phyloP scores from a whole-genome alignment of 2,888 invertebrate genomes.

The Antitype chi region DNA sequence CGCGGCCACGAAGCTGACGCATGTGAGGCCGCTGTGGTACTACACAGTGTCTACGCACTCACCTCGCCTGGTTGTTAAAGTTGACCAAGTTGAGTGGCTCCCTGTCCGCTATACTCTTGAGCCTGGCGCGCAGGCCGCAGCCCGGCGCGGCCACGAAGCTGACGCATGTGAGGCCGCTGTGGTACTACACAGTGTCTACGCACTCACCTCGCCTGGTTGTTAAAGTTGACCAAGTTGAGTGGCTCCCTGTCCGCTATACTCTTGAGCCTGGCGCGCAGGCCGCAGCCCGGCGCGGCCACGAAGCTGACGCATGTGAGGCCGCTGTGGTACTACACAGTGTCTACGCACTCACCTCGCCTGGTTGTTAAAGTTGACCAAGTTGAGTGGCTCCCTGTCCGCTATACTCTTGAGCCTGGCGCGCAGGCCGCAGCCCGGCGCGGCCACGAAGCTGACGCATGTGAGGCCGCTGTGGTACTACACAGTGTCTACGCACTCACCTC shows the following conservation, averaged over 20 bases:
- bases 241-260: slow-evolving; percentile 4
- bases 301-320: slow-evolving; percentile 94
- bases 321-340: too few relatives aligned
- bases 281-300: slow-evolving; percentile 97
- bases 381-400: background rate
- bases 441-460: slow-evolving; percentile 93
- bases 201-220: slow-evolving; percentile 75
- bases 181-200: too few relatives aligned
- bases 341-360: slow-evolving; percentile 74
- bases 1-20: slow-evolving; percentile 95
- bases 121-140: slow-evolving; percentile 94
- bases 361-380: slow-evolving; percentile 68
- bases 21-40: slow-evolving; percentile 92
- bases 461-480: slow-evolving; percentile 91
- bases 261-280: slow-evolving; percentile 90
- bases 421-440: slow-evolving; percentile 98
- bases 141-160: slow-evolving; percentile 97
- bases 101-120: slow-evolving; percentile 21
- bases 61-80: slow-evolving; percentile 75
- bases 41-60: too few relatives aligned
- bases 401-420: slow-evolving; percentile 79
- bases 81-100: slow-evolving; percentile 50
- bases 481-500: slow-evolving; percentile 74
- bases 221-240: slow-evolving; percentile 52
- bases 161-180: slow-evolving; percentile 91